phyloP scores from a whole-genome alignment of 2,797 vertebrate genomes.

The Oreochromis grahami region DNA sequence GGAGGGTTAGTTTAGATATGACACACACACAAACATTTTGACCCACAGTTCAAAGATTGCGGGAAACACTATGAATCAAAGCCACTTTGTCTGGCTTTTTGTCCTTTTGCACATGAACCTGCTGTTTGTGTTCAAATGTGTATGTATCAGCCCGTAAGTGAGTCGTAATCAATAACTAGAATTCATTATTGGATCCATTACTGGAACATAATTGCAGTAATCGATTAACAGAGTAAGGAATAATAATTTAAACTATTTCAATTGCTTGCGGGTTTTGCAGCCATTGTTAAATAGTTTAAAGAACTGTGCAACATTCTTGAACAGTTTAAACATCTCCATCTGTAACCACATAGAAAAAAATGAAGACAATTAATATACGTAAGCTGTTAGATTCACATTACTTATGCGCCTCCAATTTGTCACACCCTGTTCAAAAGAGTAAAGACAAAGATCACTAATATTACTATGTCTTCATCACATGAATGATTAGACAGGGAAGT shows the following conservation, averaged over 20 bases:
- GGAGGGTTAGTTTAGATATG: no score
- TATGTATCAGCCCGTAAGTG: neutral
- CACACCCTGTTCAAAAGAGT: neutral
- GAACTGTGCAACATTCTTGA: neutral
- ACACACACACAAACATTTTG: no score
- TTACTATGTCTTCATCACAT: neutral
- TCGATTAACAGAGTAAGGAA: neutral
- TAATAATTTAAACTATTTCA: neutral
- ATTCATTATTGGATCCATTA: neutral
- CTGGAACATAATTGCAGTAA: neutral
- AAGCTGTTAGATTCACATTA: neutral
- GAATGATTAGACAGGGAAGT: neutral
- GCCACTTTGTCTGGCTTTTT: neutral
- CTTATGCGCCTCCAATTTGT: neutral
- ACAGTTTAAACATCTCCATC: neutral
- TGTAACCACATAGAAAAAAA: neutral
- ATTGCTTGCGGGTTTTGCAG: fast-evolving
- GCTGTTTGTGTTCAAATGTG: neutral
- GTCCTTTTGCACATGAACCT: neutral
- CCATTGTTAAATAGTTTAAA: neutral
- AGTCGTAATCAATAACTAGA: neutral
- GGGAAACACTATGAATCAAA: neutral
- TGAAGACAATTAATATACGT: neutral
- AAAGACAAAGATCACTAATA: neutral
- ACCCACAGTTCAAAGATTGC: neutral